phyloP scores from a whole-genome alignment of 2,113 vertebrate species.

The Fregetta grallaria region DNA sequence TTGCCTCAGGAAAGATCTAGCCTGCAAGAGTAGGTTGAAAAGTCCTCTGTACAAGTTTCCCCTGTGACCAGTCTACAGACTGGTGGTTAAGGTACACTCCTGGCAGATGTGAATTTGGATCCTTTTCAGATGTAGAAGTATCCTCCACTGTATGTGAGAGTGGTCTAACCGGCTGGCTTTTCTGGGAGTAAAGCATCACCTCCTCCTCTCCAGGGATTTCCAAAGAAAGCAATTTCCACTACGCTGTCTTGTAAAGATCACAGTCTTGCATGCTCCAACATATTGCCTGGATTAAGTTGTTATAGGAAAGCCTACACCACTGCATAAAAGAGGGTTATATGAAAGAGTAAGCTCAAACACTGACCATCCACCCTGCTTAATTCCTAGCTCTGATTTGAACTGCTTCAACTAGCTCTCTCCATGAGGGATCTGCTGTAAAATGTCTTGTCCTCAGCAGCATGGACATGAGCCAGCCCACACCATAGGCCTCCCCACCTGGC shows the following conservation, averaged over 20 bases:
- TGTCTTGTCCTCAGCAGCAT: not conserved
- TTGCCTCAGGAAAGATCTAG: not conserved
- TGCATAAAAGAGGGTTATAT: not conserved
- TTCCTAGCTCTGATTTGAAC: not conserved
- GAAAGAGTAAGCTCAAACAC: not conserved
- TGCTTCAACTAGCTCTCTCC: not conserved
- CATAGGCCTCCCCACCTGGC: fast-evolving
- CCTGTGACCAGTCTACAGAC: not conserved
- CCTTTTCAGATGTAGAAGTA: not conserved
- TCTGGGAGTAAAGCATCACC: not conserved
- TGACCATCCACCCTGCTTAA: not conserved
- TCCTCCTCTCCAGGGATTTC: not conserved
- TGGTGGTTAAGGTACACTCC: not conserved
- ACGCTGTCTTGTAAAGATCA: not conserved
- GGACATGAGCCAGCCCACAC: not conserved
- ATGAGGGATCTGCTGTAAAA: not conserved
- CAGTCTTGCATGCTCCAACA: not conserved
- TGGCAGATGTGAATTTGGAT: not conserved
- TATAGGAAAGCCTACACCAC: not conserved
- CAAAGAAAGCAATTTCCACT: not conserved
- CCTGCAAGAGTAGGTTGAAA: not conserved
- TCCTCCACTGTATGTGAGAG: not conserved
- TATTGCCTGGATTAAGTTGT: not conserved
- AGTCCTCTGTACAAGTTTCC: not conserved
- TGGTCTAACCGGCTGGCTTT: not conserved